Conservation (phyloP, 2,797 vertebrate genomes). For the Xyrichtys novacula region DNA sequence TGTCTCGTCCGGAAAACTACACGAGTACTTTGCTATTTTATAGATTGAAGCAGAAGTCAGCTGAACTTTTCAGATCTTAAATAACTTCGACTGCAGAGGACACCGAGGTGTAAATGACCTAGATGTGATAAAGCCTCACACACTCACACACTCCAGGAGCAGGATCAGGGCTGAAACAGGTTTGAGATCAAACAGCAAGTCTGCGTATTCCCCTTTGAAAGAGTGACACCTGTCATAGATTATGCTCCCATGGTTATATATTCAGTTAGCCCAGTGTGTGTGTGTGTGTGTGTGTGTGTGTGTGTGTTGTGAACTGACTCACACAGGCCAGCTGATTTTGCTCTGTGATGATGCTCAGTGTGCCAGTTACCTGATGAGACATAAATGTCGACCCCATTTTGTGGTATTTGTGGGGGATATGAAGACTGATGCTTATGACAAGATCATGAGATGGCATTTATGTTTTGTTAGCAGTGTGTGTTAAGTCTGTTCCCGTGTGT, state of each 20-base stretch:
- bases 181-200: background rate
- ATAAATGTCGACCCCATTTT: slow-evolving; percentile 44
- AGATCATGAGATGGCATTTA: slow-evolving; percentile 45
- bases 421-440: slow-evolving; percentile 25
- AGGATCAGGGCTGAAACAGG: background rate
- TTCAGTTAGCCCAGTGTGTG: background rate
- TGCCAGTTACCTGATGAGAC: slow-evolving; percentile 31
- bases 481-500: too few species aligned
- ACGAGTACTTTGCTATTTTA: background rate
- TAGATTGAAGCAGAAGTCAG: background rate
- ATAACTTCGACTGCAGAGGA: background rate
- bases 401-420: slow-evolving; percentile 25
- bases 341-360: background rate
- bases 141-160: slow-evolving; percentile 1
- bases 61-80: slow-evolving; percentile 3
- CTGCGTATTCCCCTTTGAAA: background rate
- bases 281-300: background rate
- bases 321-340: background rate
- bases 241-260: slow-evolving; percentile 10
- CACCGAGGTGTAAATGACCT: slow-evolving; percentile 17
- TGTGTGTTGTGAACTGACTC: slow-evolving; percentile 22
- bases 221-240: background rate
- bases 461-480: background rate
- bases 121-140: slow-evolving; percentile 16
- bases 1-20: background rate